Base-by-base conservation (phyloP, 2,113 vertebrate genomes). In the Callopanchax toddi region DNA sequence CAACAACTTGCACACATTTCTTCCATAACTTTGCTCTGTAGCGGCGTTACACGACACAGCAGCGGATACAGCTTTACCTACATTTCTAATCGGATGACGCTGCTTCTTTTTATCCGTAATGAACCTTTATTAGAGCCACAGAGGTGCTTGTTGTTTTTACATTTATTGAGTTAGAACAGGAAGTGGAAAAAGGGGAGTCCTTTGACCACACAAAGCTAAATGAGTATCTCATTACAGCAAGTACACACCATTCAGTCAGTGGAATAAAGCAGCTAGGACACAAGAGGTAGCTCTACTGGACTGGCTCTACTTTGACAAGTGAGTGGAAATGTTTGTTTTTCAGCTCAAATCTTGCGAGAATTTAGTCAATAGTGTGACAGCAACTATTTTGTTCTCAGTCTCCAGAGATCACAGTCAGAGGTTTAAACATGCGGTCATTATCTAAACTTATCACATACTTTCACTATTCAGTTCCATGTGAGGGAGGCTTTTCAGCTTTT, bases 31-130 rank as follows among this genome's bases (percentile, higher is more conserved):
- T 81, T 73, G 49, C 49, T 21, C 32, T 16, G 22, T 48, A 44
- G 63, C 42, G 45, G 52, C 50, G 2, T 51, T 29, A 25, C 15
- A 45, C 44, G 70, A 60, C 60, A 17, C 51, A 53, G 53, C 25
- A 11, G 55, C 37, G 63, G 81, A 78, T 86, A 70, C 78, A 66
- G 70, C 84, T 72, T 61, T 49, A 39, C 29, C 45, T 23, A 39
- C 39, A 36, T 66, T 40, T 63, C 36, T 82, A 78, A 86, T 88
- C 79, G 73, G 71, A 78, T 83, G 79, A 83, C 60, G 51, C 59
- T 59, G 21, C 61, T 56, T 26, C 53, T 66, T 64, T 70, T 54
- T 37, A 54, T 40, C 71, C 79, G 29, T n/a, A 48, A 32, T 51
- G 36, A 72, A 50, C 26, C 43, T 32, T 1, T n/a, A 25, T 48